Percentiles rank a stretch among this genome's conserved stretches.
Evolutionary conservation across 1,140 invertebrate species (phyloP).

Genomic region (Pseudomyrmex sp.): DNA sequence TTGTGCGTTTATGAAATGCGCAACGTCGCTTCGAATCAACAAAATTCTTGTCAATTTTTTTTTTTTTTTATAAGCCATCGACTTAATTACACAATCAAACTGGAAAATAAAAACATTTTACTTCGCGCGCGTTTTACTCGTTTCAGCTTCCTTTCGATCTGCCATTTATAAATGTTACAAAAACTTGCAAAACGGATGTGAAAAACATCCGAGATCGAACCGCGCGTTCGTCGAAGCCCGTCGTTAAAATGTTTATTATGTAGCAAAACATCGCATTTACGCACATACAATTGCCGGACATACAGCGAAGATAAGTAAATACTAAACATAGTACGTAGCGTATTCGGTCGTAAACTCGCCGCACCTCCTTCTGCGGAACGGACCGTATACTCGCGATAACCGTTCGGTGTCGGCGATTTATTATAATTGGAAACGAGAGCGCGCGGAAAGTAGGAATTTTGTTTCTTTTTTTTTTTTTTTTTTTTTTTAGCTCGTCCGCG

Average conservation of each 20-base stretch:
- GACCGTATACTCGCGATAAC: background rate
- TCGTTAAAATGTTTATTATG: background rate
- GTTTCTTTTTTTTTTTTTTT: background rate
- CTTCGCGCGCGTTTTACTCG: no score
- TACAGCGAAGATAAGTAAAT: background rate
- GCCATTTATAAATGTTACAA: background rate
- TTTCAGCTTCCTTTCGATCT: background rate
- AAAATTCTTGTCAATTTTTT: no score
- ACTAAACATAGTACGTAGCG: background rate
- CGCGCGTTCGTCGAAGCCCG: background rate
- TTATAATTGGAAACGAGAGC: constrained; percentile 45
- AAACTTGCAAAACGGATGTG: background rate
- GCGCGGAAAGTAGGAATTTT: background rate
- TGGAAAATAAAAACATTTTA: no score
- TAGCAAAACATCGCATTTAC: background rate
- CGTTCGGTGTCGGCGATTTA: background rate
- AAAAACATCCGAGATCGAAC: background rate
- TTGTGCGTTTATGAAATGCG: no score
- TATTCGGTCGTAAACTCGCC: constrained; percentile 15
- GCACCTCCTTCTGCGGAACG: background rate
- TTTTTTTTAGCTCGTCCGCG: constrained; percentile 8
- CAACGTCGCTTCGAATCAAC: no score
- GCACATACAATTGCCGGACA: background rate
- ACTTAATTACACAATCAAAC: no score
- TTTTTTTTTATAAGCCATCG: no score